Conservation (phyloP, 2,888 invertebrate genomes). For the Pammene fasciana region DNA sequence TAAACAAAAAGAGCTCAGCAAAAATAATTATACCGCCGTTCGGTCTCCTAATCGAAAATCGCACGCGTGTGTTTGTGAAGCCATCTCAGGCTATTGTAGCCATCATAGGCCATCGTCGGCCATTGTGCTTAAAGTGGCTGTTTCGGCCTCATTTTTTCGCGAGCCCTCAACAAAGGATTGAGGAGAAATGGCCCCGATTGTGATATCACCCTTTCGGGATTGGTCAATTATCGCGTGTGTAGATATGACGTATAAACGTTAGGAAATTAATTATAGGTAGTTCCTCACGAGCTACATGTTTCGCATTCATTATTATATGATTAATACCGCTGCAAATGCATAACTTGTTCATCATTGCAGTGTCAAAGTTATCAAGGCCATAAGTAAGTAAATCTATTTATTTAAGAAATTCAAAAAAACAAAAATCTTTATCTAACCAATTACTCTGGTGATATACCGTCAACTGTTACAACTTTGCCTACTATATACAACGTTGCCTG, state of each 20-base stretch:
- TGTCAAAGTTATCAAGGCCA: too few species aligned
- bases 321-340: too few species aligned
- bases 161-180: constrained; percentile 51
- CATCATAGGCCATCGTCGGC: constrained; percentile 56
- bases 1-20: constrained; percentile 17
- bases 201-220: constrained; percentile 44
- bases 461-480: too few species aligned
- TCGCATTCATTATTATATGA: too few species aligned
- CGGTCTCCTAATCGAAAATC: constrained; percentile 44
- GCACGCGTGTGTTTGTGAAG: constrained; percentile 52
- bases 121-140: constrained; percentile 61
- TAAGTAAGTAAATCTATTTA: too few species aligned
- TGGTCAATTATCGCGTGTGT: constrained; percentile 39
- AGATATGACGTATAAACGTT: constrained; percentile 4
- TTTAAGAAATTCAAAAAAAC: too few species aligned
- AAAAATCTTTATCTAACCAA: too few species aligned
- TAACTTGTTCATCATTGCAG: too few species aligned
- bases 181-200: constrained; percentile 47
- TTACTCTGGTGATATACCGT: too few species aligned
- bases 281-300: too few species aligned
- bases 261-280: neutral
- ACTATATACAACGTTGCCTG: too few species aligned
- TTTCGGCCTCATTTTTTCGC: constrained; percentile 56
- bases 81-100: constrained; percentile 57
- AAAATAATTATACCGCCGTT: constrained; percentile 24